Evolutionary conservation across 2,113 vertebrate genomes (phyloP), one percentile per base, ranked within the genome.

Genomic region (Peromyscus polionotus): DNA sequence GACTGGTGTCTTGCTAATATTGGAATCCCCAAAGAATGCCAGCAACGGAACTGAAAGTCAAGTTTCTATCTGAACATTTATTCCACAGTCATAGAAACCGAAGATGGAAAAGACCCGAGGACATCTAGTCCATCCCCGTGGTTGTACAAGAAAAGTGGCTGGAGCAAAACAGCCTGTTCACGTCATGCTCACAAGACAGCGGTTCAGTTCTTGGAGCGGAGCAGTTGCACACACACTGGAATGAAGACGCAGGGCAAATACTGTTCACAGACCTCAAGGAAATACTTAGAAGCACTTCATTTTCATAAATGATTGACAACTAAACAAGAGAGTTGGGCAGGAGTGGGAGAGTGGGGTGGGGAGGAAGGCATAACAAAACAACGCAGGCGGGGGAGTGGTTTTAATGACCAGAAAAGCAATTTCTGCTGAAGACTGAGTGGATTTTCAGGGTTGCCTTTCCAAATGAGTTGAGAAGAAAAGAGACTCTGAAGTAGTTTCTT

Each of bases 21-120:
- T 48, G n/a, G 51, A 75, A 57, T 93, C 33, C 65, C 95, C 96
- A 92, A 81, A 96, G 94, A 96, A 95, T 81, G 75, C 70, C 94
- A 88, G 59, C 45, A 93, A 63, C 45, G 90, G 81, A 80, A 36
- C 7, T 1, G 8, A 73, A 73, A 93, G 61, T 81, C 54, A 97
- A 93, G 96, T 98, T 98, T 98, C 96, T 97, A 67, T 97, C 96
- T 94, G 96, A 98, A 97, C 96, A 96, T 98, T 98, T 98, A 98
- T 98, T 98, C 94, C 97, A 98, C 96, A 97, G 95, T 97, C 91
- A 97, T 97, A 98, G 98, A 98, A 98, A 98, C 93, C 73, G 94
- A 98, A 97, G 97, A 97, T 96, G 97, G 98, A 97, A 97, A 97
- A 98, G 97, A 97, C 90, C 83, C 81, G 96, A 95, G 96, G 96